These are phyloP conservation scores for Emesis furor DNA, from an alignment of 2,888 invertebrate species.

Conservation along the genomic window DNA sequence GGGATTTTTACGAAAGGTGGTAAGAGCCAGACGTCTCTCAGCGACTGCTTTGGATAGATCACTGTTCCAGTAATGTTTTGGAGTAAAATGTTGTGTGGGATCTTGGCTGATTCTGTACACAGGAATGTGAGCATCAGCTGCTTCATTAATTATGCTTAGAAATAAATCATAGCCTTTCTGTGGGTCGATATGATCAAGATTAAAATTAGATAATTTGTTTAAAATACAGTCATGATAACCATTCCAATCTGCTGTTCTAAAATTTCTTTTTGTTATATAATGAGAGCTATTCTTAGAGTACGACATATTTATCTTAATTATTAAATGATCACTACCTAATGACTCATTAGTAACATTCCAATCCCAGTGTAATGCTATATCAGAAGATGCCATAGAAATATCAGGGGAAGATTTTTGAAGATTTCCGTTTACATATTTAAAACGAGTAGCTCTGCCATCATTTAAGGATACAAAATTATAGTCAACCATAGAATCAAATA, in stretches of 20 bases:
- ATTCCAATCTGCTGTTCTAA: conserved; percentile 10
- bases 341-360: conserved; percentile 3
- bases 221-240: neutral
- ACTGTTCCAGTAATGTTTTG: conserved; percentile 9
- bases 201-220: neutral
- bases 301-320: neutral
- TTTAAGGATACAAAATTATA: conserved; percentile 40
- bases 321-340: conserved; percentile 15
- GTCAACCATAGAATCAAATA: conserved; percentile 42
- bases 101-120: neutral
- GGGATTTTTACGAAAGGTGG: conserved; percentile 25
- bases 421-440: conserved; percentile 26
- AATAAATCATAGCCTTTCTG: neutral
- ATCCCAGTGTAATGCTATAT: conserved; percentile 12
- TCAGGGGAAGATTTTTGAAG: neutral
- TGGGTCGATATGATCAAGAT: neutral
- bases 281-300: neutral
- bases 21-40: conserved; percentile 27
- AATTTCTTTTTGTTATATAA: conserved; percentile 2
- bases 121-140: conserved; percentile 4
- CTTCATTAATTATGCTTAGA: conserved; percentile 19
- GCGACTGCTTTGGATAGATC: conserved; percentile 30
- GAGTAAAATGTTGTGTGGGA: neutral
- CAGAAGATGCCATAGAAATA: neutral
- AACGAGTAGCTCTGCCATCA: conserved; percentile 41